phyloP scores from a whole-genome alignment of 2,113 vertebrate species.

The Aspidoscelis tigris region DNA sequence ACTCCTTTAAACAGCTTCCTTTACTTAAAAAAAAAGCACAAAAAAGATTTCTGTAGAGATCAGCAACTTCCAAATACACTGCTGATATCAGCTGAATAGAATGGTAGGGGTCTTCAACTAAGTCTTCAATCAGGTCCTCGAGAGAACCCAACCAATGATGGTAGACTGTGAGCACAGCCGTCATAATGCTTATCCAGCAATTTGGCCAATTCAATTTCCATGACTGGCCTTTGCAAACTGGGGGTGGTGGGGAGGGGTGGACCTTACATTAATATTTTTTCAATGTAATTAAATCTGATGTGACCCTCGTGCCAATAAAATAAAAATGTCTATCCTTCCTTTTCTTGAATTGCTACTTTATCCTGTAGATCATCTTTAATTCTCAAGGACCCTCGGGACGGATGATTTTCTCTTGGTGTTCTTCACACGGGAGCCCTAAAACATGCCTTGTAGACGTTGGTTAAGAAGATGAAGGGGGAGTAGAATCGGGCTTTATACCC shows the following conservation, averaged over 20 bases:
- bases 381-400: constrained; percentile 14
- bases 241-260: constrained; percentile 22
- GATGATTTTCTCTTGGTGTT: not conserved
- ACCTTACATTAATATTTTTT: constrained; percentile 65
- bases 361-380: constrained; percentile 27
- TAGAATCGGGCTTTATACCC: no score
- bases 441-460: not conserved
- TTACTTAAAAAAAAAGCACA: no score
- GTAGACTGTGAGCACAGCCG: constrained; percentile 53
- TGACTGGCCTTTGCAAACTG: constrained; percentile 54
- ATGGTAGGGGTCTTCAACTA: constrained; percentile 42
- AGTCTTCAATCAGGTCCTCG: constrained; percentile 57
- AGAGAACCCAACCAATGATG: constrained; percentile 59
- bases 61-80: constrained; percentile 8
- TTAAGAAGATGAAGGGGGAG: not conserved
- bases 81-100: constrained; percentile 33
- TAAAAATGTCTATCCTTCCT: constrained; percentile 52
- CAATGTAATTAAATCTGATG: constrained; percentile 70
- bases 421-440: not conserved
- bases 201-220: constrained; percentile 67
- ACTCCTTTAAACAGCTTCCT: not conserved
- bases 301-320: constrained; percentile 56
- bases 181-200: constrained; percentile 65
- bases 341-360: constrained; percentile 24
- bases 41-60: not conserved